These are phyloP conservation scores for Argyresthia albistria DNA, from an alignment of 2,888 invertebrate genomes.

Conservation along the genomic window DNA sequence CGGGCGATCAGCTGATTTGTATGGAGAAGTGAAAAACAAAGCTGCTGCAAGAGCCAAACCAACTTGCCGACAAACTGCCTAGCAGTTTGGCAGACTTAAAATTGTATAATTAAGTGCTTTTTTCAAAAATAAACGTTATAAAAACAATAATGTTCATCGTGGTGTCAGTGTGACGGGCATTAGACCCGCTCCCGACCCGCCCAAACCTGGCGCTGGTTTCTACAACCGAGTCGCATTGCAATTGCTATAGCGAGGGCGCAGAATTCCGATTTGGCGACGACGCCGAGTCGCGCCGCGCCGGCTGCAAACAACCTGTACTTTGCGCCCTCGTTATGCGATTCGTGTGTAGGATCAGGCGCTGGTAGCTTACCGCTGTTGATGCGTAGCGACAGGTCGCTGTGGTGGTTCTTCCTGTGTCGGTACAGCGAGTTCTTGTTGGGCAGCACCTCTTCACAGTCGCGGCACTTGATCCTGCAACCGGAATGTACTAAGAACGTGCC, in stretches of 20 bases:
- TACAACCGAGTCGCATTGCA: not conserved
- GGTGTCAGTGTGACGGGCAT: not conserved
- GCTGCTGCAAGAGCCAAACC: too few species aligned
- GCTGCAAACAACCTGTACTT: not conserved
- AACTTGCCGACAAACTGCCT: too few species aligned
- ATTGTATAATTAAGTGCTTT: too few species aligned
- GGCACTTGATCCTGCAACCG: slow-evolving; percentile 44
- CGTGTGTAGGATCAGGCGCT: too few species aligned
- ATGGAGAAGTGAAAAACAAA: too few species aligned
- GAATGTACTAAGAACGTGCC: too few species aligned
- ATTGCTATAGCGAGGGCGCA: too few species aligned
- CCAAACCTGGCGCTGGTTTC: not conserved
- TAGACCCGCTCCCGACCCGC: not conserved
- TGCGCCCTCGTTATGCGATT: not conserved
- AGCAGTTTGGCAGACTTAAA: too few species aligned
- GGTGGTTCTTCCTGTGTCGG: slow-evolving; percentile 53
- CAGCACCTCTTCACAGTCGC: slow-evolving; percentile 51
- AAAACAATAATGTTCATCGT: not conserved
- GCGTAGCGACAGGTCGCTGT: slow-evolving; percentile 27
- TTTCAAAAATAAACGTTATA: too few species aligned
- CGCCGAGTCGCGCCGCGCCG: not conserved
- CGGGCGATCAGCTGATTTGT: too few species aligned
- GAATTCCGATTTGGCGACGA: not conserved
- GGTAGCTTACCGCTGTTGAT: not conserved
- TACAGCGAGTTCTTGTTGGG: slow-evolving; percentile 60